Evolutionary conservation across 2,888 invertebrate species (phyloP), one percentile per base, ranked within the genome.

Genomic region (Drosophila falleni): DNA sequence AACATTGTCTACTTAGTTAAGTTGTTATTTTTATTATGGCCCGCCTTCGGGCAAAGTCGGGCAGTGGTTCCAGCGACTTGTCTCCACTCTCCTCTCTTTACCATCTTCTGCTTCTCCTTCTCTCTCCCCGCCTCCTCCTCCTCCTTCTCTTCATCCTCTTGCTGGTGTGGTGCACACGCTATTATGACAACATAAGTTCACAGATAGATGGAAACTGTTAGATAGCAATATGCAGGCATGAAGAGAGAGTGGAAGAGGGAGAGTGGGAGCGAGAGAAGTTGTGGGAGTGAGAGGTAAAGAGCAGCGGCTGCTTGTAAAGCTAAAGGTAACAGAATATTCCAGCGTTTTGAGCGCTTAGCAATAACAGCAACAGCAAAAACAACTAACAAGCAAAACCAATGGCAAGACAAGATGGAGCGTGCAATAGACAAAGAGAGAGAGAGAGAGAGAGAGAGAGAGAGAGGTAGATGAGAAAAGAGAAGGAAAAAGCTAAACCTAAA

Each of bases 1-100:
- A 56, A 62, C 80, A 73, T 67, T 80, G 67, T 83, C 78, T 74
- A 75, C 87, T 84, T 81, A 81, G 84, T 86, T 84, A 84, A 83
- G 84, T 81, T 86, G 87, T 86, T 84, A 78, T 83, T 81, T 86
- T 83, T 86, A 83, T 81, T 83, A 82, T 56, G 58, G 62, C 58
- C 65, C 72, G 80, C 81, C 81, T 64, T 44, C 16, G 83, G 76
- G 71, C 46, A 58, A 55, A 66, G 37, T 37, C 42, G 41, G 19
- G 35, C 60, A 64, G n/a, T 42, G 50, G 23, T 47, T 56, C 44
- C 23, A 15, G 15, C 39, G n/a, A 29, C 15, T 15, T 39, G 9
- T 15, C n/a, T 8, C 13, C 13, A 19, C 5, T n/a, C 16, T 13
- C 2, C 16, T 10, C 1, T 16, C 35, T 35, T 19, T 29, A 16